Conservation (phyloP, 2,113 vertebrate genomes). For the Mixornis gularis region DNA sequence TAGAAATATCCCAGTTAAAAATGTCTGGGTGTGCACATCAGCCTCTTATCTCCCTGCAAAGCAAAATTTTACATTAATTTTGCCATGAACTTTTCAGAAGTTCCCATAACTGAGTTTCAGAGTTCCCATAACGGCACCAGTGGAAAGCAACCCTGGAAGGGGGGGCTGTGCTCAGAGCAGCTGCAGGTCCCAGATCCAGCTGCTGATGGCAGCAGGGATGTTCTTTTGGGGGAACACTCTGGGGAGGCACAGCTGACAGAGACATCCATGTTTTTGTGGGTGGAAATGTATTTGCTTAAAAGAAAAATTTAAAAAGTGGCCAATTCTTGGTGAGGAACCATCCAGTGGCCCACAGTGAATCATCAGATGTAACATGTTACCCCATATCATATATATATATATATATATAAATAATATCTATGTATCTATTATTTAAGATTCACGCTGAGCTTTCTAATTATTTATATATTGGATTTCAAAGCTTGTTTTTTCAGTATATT, state of each 20-base stretch:
- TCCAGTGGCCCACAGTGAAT: background rate
- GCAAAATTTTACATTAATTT: background rate
- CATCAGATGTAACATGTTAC: background rate
- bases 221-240: background rate
- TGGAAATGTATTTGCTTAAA: background rate
- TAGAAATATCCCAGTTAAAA: background rate
- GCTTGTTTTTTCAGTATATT: background rate
- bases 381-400: background rate
- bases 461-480: background rate
- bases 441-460: background rate
- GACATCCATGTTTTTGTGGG: fast-evolving
- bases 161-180: background rate
- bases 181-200: background rate
- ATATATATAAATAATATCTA: background rate
- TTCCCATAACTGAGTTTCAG: background rate
- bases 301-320: background rate
- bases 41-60: background rate
- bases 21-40: fast-evolving
- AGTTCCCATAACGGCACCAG: fast-evolving
- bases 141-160: background rate
- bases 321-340: background rate
- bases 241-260: background rate
- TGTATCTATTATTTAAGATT: background rate
- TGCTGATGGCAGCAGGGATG: background rate
- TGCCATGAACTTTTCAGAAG: background rate